Conservation (phyloP, 92 coral and sea anemone genomes). For the Heliopora coerulea region DNA sequence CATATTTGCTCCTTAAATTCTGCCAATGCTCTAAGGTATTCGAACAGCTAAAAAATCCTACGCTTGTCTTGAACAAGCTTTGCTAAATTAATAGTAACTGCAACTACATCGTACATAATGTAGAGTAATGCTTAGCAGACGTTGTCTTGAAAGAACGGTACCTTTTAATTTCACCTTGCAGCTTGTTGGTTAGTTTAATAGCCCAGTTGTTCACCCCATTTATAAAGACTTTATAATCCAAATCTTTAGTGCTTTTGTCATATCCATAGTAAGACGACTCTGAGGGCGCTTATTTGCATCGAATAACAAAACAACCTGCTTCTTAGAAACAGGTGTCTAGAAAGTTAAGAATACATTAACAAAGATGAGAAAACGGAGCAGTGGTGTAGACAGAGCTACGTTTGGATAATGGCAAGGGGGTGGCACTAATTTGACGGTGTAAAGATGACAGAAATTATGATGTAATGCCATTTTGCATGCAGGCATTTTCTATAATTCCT, state of each 20-base stretch:
- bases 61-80: constrained; percentile 10
- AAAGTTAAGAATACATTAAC: neutral
- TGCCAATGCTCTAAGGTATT: too few relatives aligned
- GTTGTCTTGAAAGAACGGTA: neutral
- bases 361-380: too few relatives aligned
- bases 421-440: neutral
- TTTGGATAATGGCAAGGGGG: too few relatives aligned
- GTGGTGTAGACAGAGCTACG: too few relatives aligned
- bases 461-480: too few relatives aligned
- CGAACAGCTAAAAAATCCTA: too few relatives aligned
- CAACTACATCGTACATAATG: neutral
- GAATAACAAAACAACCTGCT: constrained; percentile 19
- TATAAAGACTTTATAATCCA: neutral
- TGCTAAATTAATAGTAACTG: neutral
- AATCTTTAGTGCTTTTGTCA: constrained; percentile 16
- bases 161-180: neutral
- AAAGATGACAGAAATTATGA: too few relatives aligned
- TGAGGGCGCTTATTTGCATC: constrained; percentile 33
- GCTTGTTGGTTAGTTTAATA: neutral
- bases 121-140: neutral
- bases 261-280: too few relatives aligned
- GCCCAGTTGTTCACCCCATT: constrained; percentile 11
- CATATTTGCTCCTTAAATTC: too few relatives aligned
- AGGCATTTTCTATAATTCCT: too few relatives aligned
- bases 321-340: constrained; percentile 1